Evolutionary conservation across 2,888 invertebrate species (phyloP).

Genomic region (Drosophila rellima): DNA sequence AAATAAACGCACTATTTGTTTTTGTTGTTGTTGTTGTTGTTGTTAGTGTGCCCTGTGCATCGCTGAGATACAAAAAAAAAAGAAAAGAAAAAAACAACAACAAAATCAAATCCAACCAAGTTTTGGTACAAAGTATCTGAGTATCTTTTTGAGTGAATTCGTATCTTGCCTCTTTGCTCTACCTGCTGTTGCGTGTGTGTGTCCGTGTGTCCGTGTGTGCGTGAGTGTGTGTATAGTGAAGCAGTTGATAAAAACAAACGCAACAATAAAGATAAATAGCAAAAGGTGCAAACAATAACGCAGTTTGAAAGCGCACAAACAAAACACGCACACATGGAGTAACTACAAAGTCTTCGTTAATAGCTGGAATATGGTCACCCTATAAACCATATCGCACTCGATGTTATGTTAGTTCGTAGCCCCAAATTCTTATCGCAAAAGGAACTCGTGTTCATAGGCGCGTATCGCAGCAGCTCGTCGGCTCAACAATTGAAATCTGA

Average conservation of each 20-base stretch:
- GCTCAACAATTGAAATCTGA: constrained; percentile 69
- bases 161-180: constrained; percentile 56
- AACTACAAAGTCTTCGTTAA: neutral
- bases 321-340: constrained; percentile 3
- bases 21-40: constrained; percentile 35
- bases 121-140: constrained; percentile 75
- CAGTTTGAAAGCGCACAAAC: constrained; percentile 27
- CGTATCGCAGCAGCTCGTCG: constrained; percentile 60
- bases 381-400: constrained; percentile 46
- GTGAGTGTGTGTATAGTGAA: constrained; percentile 57
- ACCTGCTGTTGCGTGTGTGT: constrained; percentile 45
- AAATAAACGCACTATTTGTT: constrained; percentile 56
- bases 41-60: constrained; percentile 64
- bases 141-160: constrained; percentile 75
- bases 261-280: constrained; percentile 74
- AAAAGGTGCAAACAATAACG: constrained; percentile 74
- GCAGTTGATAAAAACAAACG: constrained; percentile 78
- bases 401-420: constrained; percentile 71
- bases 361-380: constrained; percentile 16
- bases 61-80: constrained; percentile 49
- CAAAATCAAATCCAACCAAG: constrained; percentile 50
- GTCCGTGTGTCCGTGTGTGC: constrained; percentile 21
- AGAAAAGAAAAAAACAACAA: constrained; percentile 34
- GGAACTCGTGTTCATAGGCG: constrained; percentile 77
- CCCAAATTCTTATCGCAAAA: constrained; percentile 84